Evolutionary conservation across 2,797 vertebrate genomes (phyloP), one percentile per base, ranked within the genome.

Genomic region (Schizopygopsis malacanthus): DNA sequence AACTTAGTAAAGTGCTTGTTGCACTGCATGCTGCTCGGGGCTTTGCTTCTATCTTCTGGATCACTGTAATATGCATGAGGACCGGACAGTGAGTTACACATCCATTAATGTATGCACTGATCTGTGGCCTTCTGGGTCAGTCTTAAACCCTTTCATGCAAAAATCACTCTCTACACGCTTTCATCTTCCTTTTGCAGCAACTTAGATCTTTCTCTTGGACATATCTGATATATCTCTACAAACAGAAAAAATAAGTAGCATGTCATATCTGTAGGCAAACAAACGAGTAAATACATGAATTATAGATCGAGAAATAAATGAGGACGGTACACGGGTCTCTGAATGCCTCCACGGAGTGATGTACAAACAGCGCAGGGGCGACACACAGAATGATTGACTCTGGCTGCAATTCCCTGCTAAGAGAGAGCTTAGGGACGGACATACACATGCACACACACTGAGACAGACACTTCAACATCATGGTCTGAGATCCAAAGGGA

Each of bases 401-500:
- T 59, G 61, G 85, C 77, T 84, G 72, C 28, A 72, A 70, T 85
- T 69, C 76, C 80, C 72, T 84, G 67, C 69, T 84, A 73, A 70
- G 87, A 73, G 54, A 52, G 54, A 78, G 56, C 76, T 79, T 75
- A 43, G 76, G 76, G 80, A 76, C 61, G 69, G 82, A 86, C 83
- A 78, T 45, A 79, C 67, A 76, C 50, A 59, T 69, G 56, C 54
- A 69, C 70, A 79, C 81, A 81, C 89, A 54, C 85, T 54, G 50
- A 88, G 81, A 87, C 63, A 87, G 87, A 85, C 67, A 87, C 84
- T 87, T 85, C 72, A 76, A 88, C 85, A 90, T 87, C 88, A 88
- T 25, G 88, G 90, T 88, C 81, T 18, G 70, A 87, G 88, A 93
- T 94, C 94, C 92, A 86, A 93, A 81, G 93, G 92, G 92, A 94